Conservation (phyloP, 1,140 invertebrate species). For the Euwallacea similis region DNA sequence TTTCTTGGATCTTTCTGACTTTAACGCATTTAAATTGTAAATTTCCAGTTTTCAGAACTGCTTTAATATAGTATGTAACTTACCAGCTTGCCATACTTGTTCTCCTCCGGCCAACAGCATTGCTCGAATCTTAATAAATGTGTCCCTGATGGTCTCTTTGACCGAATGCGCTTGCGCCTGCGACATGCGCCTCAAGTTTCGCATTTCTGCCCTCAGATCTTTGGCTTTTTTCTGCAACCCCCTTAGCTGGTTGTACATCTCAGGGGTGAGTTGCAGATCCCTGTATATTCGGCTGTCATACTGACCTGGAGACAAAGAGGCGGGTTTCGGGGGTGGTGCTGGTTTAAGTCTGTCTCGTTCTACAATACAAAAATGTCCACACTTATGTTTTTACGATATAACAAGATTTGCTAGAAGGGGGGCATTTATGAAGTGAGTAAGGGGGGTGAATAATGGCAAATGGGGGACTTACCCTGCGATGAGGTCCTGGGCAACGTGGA, state of each 20-base stretch:
- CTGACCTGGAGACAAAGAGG: conserved; percentile 68
- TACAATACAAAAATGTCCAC: conserved; percentile 51
- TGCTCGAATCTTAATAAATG: conserved; percentile 80
- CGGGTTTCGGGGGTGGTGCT: conserved; percentile 81
- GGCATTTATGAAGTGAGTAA: too few species aligned
- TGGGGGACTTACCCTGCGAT: conserved; percentile 77
- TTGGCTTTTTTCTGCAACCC: conserved; percentile 87
- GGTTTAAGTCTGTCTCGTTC: conserved; percentile 82
- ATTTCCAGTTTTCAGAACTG: not conserved
- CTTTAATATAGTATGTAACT: not conserved
- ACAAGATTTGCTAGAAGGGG: too few species aligned
- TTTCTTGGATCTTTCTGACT: not conserved
- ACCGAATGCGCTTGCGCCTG: conserved; percentile 89
- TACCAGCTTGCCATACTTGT: conserved; percentile 54
- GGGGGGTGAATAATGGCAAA: not conserved
- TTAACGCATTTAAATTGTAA: not conserved
- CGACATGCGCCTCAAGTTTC: conserved; percentile 84
- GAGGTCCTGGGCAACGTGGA: conserved; percentile 89
- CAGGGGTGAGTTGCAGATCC: conserved; percentile 73
- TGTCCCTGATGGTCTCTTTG: conserved; percentile 86
- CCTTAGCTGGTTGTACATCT: conserved; percentile 84
- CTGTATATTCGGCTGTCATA: conserved; percentile 63
- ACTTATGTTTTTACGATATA: too few species aligned
- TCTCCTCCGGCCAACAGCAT: conserved; percentile 68
- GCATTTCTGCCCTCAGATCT: conserved; percentile 86